A percentile compares a stretch with the other conserved stretches of the same genome.
These are phyloP conservation scores for Stictocephala bisonia DNA, from an alignment of 2,888 invertebrate species.

Conservation along the genomic window DNA sequence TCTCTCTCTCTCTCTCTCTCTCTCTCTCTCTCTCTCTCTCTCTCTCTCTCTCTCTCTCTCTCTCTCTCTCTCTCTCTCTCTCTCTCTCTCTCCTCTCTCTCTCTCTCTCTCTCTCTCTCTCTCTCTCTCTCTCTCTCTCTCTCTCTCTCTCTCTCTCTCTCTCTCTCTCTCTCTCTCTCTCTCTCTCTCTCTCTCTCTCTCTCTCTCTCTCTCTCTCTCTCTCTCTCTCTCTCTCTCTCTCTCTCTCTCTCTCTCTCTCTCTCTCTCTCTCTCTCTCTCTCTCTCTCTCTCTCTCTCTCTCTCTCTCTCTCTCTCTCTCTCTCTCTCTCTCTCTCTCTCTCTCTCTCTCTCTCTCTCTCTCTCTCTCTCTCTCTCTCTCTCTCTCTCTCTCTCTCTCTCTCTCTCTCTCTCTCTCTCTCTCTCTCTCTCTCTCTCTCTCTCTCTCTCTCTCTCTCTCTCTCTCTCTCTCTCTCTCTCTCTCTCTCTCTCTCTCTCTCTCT, in stretches of 20 bases:
- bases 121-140: slow-evolving; percentile 44
- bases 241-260: background rate
- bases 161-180: slow-evolving; percentile 46
- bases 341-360: background rate
- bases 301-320: background rate
- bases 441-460: background rate
- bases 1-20: background rate
- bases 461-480: background rate
- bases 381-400: background rate
- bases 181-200: background rate
- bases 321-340: background rate
- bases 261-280: background rate
- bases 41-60: background rate
- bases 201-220: background rate
- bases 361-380: background rate
- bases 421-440: background rate
- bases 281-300: background rate
- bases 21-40: background rate
- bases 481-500: background rate
- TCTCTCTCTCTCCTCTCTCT: background rate
- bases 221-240: no score
- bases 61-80: background rate
- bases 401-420: background rate
- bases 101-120: background rate
- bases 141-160: slow-evolving; percentile 53